Base-by-base conservation (phyloP, 1,140 invertebrate genomes). In the Drosophila rhopaloa region DNA sequence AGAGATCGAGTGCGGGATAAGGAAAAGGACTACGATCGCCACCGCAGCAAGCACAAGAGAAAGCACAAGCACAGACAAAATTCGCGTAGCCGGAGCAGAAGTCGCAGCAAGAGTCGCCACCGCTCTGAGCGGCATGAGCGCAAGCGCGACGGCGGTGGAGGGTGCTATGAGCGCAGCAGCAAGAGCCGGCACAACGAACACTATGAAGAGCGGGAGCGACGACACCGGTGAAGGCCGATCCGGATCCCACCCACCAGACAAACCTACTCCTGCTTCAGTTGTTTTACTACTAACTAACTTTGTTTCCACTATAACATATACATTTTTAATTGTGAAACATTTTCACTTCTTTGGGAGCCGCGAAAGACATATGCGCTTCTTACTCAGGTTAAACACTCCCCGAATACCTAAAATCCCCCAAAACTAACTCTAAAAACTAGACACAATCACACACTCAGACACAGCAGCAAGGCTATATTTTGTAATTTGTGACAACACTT, bases 1-100 rank as follows among this genome's bases (percentile, higher is more conserved):
- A 29, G 71, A 8, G 72, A 75, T n/a, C 71, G 72, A 0, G 58
- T 47, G 19, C 29, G 50, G 16, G 51, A 71, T 11, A 38, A 65
- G 29, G 82, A 86, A 3, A 79, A 72, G 58, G 88, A 79, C 8
- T 46, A 66, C 32, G 60, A 82, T 0, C 57, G 76, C 0, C 85
- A 81, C 5, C 83, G 84, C 56, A 83, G 90, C 58, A 92, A 92
- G 72, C 91, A 91, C 55, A 92, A 92, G 70, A 92, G 88, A 51
- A 92, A 91, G 65, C 89, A 90, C 35, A 92, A 92, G 67, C 86
- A 92, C 37, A 71, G 82, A 32, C 81, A 91, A 51, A 70, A 65
- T 70, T 91, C 90, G 14, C 72, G 88, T 24, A 90, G 86, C 53
- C 79, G 91, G 7, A 92, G 86, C 44, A 71, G 84, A 40, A 84